Conservation (phyloP, 2,113 vertebrate species). For the Psilopsiagon aymara region DNA sequence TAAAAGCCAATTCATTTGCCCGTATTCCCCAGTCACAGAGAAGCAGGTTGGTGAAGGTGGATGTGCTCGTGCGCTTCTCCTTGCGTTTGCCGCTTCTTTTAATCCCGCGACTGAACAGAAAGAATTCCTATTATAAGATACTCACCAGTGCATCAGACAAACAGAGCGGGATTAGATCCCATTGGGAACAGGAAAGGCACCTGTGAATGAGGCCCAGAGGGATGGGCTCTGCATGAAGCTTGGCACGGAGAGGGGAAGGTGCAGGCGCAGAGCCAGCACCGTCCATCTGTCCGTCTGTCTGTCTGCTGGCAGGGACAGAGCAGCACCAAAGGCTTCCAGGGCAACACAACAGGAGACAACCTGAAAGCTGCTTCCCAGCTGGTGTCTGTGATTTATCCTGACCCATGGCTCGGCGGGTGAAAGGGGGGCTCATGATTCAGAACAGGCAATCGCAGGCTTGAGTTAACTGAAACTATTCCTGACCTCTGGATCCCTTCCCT, state of each 20-base stretch:
- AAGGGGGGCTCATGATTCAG: neutral
- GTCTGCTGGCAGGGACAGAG: accelerated
- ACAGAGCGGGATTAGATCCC: neutral
- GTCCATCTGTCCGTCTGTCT: neutral
- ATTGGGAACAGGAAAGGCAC: neutral
- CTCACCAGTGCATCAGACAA: accelerated
- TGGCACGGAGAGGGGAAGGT: neutral
- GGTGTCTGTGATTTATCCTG: neutral
- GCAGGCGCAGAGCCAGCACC: neutral
- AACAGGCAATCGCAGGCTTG: neutral
- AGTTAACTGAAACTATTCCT: neutral
- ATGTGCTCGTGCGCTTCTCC: accelerated
- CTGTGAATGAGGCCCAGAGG: neutral
- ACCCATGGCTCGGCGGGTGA: neutral
- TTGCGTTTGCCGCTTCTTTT: neutral
- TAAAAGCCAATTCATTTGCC: neutral
- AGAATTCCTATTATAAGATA: too few species aligned
- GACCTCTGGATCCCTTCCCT: neutral
- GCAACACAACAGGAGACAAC: neutral
- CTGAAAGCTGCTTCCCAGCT: neutral
- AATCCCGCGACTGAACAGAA: neutral
- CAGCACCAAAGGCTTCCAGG: neutral
- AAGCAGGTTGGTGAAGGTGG: neutral
- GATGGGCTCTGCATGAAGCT: accelerated
- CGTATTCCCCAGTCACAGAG: neutral